Evolutionary conservation across 2,113 vertebrate species (phyloP).

Genomic region (Raja brachyura): DNA sequence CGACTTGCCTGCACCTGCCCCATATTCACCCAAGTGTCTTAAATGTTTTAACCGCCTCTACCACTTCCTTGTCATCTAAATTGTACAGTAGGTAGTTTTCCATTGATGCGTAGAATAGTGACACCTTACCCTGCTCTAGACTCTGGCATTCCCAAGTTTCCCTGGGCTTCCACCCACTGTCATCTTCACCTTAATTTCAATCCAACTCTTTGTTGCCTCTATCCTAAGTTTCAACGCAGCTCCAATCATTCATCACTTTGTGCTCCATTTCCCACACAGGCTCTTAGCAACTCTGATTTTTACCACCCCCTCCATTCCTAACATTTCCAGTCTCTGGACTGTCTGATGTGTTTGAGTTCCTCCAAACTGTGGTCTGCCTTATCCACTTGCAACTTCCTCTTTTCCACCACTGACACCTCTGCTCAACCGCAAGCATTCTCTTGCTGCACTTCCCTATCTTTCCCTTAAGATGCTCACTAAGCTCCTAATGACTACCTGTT

Average conservation of each 20-base stretch:
- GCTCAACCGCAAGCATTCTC: not conserved
- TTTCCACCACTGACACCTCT: not conserved
- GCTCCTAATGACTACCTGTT: not conserved
- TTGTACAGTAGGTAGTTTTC: not conserved
- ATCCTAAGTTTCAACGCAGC: not conserved
- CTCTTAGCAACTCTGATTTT: not conserved
- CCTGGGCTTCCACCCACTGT: not conserved
- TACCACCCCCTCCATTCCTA: not conserved
- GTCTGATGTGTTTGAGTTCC: not conserved
- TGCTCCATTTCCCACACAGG: not conserved
- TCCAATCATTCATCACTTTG: not conserved
- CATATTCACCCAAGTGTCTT: no score
- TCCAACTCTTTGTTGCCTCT: not conserved
- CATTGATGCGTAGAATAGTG: not conserved
- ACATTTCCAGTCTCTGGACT: not conserved
- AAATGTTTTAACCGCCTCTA: no score
- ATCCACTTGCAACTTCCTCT: not conserved
- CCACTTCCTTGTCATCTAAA: not conserved
- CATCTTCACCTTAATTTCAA: not conserved
- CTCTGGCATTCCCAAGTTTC: not conserved
- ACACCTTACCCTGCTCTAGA: not conserved
- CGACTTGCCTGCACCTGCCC: no score
- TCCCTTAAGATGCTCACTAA: not conserved
- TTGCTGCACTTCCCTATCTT: not conserved
- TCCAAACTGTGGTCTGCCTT: not conserved